phyloP scores from a whole-genome alignment of 1,140 invertebrate species.

The Drosophila sturtevanti region DNA sequence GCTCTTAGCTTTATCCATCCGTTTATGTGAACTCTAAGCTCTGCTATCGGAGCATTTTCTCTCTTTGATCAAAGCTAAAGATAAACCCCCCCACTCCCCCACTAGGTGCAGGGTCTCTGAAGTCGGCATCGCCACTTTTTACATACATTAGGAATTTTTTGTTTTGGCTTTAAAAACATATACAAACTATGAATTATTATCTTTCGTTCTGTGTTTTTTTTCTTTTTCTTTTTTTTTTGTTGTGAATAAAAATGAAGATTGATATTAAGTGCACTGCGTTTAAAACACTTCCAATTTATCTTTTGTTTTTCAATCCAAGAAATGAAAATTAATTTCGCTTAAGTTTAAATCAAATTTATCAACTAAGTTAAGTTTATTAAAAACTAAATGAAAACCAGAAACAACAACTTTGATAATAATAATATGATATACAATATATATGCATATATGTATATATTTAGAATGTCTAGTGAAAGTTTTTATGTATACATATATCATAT shows the following conservation, averaged over 20 bases:
- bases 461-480: conserved; percentile 68
- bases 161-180: neutral
- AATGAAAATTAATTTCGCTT: conserved; percentile 70
- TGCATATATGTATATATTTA: conserved; percentile 49
- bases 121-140: neutral
- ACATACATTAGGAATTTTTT: neutral
- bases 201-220: neutral
- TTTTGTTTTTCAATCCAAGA: conserved; percentile 9
- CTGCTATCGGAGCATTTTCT: neutral
- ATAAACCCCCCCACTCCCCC: neutral
- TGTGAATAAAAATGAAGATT: conserved; percentile 23
- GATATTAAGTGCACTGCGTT: conserved; percentile 7
- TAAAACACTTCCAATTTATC: neutral
- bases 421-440: conserved; percentile 37
- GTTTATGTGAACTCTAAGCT: neutral
- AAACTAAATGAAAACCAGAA: conserved; percentile 46
- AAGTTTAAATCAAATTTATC: conserved; percentile 79
- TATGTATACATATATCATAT: conserved; percentile 48
- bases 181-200: neutral
- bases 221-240: neutral
- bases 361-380: conserved; percentile 76
- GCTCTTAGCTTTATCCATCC: neutral
- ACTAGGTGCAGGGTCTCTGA: neutral
- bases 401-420: conserved; percentile 12
- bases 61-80: neutral